phyloP scores from a whole-genome alignment of 2,888 invertebrate species.

The Megamerina dolium region DNA sequence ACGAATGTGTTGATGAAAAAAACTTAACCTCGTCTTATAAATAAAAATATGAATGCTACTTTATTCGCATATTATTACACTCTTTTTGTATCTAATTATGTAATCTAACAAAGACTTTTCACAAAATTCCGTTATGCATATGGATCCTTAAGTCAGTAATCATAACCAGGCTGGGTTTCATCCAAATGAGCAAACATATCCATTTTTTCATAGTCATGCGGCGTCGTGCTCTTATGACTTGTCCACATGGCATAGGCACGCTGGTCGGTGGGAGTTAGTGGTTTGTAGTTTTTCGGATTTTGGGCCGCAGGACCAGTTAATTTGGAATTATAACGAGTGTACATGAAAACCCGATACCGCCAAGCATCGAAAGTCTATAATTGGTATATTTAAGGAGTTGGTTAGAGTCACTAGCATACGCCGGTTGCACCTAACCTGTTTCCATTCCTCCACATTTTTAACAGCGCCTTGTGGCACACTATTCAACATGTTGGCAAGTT shows the following conservation, averaged over 20 bases:
- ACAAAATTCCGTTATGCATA: no score
- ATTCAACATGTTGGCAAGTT: constrained; percentile 37
- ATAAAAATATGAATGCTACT: no score
- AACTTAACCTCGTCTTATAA: no score
- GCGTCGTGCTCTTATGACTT: constrained; percentile 37
- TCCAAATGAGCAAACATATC: constrained; percentile 38
- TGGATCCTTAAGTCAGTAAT: constrained; percentile 24
- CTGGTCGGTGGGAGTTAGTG: constrained; percentile 40
- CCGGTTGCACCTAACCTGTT: constrained; percentile 25
- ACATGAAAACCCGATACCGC: constrained; percentile 44
- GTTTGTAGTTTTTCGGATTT: constrained; percentile 42
- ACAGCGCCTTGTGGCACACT: constrained; percentile 42
- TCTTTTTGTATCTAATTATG: no score
- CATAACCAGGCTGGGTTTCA: constrained; percentile 34
- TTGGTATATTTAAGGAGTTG: background rate
- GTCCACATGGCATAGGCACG: constrained; percentile 44
- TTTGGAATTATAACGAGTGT: constrained; percentile 42
- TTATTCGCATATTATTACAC: no score
- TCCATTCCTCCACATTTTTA: constrained; percentile 44
- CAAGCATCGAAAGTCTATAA: constrained; percentile 39
- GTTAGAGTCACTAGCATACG: background rate
- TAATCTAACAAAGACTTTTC: no score
- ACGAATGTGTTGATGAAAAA: no score
- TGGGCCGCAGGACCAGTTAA: constrained; percentile 38
- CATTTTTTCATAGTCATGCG: constrained; percentile 40